Evolutionary conservation across 53 echinoderm and acorn worm genomes (phyloP).

Genomic region (Patiria pectinifera): DNA sequence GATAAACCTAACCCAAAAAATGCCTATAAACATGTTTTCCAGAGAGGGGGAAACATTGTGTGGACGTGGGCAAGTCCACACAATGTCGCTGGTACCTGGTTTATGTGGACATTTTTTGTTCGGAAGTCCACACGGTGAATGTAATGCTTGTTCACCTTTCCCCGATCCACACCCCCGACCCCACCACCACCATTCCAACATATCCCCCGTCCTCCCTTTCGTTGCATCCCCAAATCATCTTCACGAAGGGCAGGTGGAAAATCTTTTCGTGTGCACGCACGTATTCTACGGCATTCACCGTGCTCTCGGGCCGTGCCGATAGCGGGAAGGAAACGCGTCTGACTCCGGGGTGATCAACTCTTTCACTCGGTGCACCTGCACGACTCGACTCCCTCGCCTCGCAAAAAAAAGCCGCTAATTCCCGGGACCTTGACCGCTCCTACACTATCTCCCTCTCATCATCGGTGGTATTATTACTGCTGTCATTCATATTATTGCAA

Average conservation of each 20-base stretch:
- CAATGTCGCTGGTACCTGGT: too few species aligned
- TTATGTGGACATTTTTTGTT: too few species aligned
- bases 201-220: not conserved
- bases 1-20: too few species aligned
- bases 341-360: constrained; percentile 28
- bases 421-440: constrained; percentile 55
- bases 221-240: not conserved
- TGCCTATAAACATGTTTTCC: too few species aligned
- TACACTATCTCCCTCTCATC: not conserved
- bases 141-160: too few species aligned
- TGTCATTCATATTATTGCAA: not conserved
- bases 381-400: not conserved
- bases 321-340: constrained; percentile 32
- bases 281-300: not conserved
- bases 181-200: not conserved
- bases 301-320: not conserved
- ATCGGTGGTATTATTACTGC: not conserved
- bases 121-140: too few species aligned
- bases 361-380: constrained; percentile 56
- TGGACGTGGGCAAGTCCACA: too few species aligned
- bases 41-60: too few species aligned
- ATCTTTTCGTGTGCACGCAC: not conserved
- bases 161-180: too few species aligned
- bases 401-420: not conserved
- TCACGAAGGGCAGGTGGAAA: constrained; percentile 14